Evolutionary conservation across 2,888 invertebrate species (phyloP), one percentile per base, ranked within the genome.

Genomic region (Idaea dimidiata): DNA sequence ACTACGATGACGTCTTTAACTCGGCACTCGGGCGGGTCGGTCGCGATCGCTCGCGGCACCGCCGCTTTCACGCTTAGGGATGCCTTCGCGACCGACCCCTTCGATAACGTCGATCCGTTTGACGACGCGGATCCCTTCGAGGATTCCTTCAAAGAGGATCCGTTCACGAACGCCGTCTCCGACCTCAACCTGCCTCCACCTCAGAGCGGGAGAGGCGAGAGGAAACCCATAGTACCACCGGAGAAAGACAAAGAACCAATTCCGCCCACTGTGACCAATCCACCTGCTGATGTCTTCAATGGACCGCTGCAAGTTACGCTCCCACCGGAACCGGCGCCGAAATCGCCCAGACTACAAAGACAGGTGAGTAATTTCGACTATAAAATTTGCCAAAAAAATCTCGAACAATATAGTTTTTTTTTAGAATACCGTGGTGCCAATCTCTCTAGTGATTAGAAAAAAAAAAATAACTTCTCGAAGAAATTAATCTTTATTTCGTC

Each of bases 51-150:
- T 6, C 61, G 61, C 43, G 58, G 82, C 69, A 10, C 10, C 32
- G 32, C 32, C 32, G 1, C 32, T 6, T 32, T 32, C 32, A 32
- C 32, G 1, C 32, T 32, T 32, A 32, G 32, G 10, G 80, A 79
- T 69, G 87, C 93, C 73, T 94, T 94, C 81, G 75, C 89, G 65
- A 82, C 91, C 31, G 95, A 95, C 83, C 95, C 95, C 60, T 95
- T 95, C 84, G 94, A 94, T 66, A 95, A 95, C 76, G 93, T 90
- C 59, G 96, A 96, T 87, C 96, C 96, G 56, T 96, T 96, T 82
- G 96, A 95, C 76, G 94, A 94, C 76, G 92, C 93, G 58, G 95
- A 95, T 81, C 95, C 95, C 6, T 95, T 95, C 79, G 94, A 94
- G 65, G 94, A 95, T 72, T 94, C 89, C 71, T 93, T 80, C 85